Conservation (phyloP, 2,888 invertebrate species). For the Dioctria rufipes region DNA sequence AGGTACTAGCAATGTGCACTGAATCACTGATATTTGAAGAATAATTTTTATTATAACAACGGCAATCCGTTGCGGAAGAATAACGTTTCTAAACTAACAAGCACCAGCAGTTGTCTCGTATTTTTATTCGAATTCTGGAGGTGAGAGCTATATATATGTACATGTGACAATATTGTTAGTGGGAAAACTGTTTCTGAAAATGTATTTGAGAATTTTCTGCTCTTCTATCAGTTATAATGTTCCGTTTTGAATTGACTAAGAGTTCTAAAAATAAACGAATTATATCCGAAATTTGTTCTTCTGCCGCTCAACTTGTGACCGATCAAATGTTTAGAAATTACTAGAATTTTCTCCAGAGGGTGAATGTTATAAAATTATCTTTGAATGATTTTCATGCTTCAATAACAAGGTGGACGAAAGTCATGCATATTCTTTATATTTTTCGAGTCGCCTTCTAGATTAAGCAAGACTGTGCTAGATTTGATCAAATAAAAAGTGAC, state of each 20-base stretch:
- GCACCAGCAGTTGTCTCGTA: conserved; percentile 1
- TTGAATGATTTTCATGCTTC: background rate
- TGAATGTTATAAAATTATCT: conserved; percentile 34
- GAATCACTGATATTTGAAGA: too few species aligned
- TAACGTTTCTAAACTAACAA: conserved; percentile 17
- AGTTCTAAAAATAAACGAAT: conserved; percentile 25
- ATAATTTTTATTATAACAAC: too few species aligned
- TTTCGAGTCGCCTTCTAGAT: too few species aligned
- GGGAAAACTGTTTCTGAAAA: conserved; percentile 33
- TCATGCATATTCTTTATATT: too few species aligned
- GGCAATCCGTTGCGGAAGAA: background rate
- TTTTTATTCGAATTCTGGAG: conserved; percentile 42
- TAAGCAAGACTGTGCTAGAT: too few species aligned
- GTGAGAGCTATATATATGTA: conserved; percentile 7
- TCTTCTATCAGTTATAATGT: background rate
- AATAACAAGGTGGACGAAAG: too few species aligned
- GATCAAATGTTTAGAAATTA: background rate
- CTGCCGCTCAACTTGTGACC: background rate
- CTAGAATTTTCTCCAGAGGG: conserved; percentile 39
- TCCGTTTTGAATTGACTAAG: background rate
- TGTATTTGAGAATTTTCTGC: conserved; percentile 10
- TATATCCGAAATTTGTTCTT: background rate
- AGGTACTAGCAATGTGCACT: too few species aligned
- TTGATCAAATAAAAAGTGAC: too few species aligned
- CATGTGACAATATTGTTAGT: background rate